These are phyloP conservation scores for Eolophus roseicapilla DNA, from an alignment of 2,113 vertebrate genomes.

Conservation along the genomic window DNA sequence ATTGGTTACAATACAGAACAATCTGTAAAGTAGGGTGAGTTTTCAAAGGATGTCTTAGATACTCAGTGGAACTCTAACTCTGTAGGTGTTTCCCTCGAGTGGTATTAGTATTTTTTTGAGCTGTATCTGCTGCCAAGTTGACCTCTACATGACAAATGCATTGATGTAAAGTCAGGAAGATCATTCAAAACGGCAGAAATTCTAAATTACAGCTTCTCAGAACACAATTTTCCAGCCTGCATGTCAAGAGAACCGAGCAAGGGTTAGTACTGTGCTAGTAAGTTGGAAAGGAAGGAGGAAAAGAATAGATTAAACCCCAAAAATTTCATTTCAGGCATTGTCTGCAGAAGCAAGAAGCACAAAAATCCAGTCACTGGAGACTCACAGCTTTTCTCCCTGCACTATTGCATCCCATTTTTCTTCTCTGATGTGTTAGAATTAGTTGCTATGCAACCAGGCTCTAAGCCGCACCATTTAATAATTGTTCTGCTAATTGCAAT, in stretches of 20 bases:
- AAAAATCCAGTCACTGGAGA: not conserved
- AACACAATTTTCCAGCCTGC: not conserved
- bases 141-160: not conserved
- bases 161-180: not conserved
- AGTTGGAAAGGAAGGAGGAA: not conserved
- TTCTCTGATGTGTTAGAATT: slow-evolving; percentile 55
- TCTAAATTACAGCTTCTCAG: not conserved
- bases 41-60: not conserved
- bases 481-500: slow-evolving; percentile 44
- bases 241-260: not conserved
- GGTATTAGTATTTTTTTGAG: not conserved
- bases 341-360: not conserved
- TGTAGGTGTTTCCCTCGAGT: not conserved
- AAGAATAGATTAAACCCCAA: not conserved
- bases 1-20: not conserved
- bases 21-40: not conserved
- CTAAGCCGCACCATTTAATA: slow-evolving; percentile 53
- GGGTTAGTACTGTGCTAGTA: not conserved
- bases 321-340: not conserved
- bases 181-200: not conserved
- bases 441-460: slow-evolving; percentile 70
- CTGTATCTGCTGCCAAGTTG: not conserved
- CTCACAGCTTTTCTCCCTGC: not conserved
- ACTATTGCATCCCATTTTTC: slow-evolving; percentile 36
- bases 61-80: not conserved